phyloP scores from a whole-genome alignment of 2,113 vertebrate genomes.

The Psammodynastes pulverulentus region DNA sequence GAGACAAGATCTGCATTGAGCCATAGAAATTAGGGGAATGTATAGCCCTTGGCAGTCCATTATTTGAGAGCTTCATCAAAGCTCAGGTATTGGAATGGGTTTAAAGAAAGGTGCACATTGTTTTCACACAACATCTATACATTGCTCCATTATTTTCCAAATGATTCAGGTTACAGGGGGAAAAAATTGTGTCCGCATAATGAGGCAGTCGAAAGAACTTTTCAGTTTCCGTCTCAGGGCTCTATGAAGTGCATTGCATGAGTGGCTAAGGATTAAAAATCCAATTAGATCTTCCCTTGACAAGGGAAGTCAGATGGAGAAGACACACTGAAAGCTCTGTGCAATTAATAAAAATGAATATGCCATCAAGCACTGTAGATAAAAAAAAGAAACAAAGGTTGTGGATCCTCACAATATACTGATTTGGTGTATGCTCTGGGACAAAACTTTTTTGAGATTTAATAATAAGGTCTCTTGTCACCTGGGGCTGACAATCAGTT shows the following conservation, averaged over 20 bases:
- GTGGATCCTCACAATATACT: conserved; percentile 41
- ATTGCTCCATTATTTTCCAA: conserved; percentile 78
- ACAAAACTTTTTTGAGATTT: conserved; percentile 33
- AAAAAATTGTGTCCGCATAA: conserved; percentile 71
- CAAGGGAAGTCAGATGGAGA: conserved; percentile 73
- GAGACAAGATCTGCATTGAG: conserved; percentile 94
- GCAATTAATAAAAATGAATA: conserved; percentile 60
- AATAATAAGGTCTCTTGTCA: background rate
- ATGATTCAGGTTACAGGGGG: conserved; percentile 86
- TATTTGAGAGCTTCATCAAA: conserved; percentile 88
- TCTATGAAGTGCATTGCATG: conserved; percentile 74
- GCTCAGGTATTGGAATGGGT: conserved; percentile 71
- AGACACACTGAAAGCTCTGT: conserved; percentile 71
- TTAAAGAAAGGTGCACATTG: conserved; percentile 90
- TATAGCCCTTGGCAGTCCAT: conserved; percentile 84
- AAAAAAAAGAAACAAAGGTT: conserved; percentile 57
- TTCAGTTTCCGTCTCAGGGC: conserved; percentile 82
- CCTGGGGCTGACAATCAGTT: background rate
- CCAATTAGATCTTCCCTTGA: conserved; percentile 73
- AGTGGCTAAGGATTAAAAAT: conserved; percentile 87
- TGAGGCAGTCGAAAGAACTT: conserved; percentile 77
- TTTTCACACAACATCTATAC: conserved; percentile 82
- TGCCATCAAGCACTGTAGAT: conserved; percentile 52
- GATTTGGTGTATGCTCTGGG: conserved; percentile 17
- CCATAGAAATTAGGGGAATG: conserved; percentile 78